Conservation (phyloP, 1,140 invertebrate genomes). For the Anoplolepis gracilipes region DNA sequence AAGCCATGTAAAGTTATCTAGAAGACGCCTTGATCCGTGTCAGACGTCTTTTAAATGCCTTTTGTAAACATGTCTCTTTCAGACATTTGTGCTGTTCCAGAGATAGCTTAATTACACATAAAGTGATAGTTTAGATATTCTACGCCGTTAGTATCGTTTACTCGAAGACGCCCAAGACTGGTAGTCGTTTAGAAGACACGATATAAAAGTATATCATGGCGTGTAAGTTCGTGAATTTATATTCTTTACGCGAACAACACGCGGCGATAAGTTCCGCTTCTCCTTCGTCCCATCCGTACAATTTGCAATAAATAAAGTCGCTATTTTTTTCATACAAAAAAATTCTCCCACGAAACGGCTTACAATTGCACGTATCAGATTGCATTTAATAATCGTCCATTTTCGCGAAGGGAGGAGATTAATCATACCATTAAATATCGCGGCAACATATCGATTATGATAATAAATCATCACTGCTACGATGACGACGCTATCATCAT, state of each 20-base stretch:
- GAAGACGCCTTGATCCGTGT: background rate
- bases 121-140: conserved; percentile 58
- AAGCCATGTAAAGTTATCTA: conserved; percentile 22
- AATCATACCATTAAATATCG: conserved; percentile 25
- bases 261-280: conserved; percentile 19
- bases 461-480: conserved; percentile 64
- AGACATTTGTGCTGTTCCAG: background rate
- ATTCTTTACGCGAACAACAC: conserved; percentile 29
- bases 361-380: background rate
- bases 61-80: conserved; percentile 9
- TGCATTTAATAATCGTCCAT: conserved; percentile 9
- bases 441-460: conserved; percentile 71
- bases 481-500: conserved; percentile 45
- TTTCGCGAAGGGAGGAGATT: conserved; percentile 26
- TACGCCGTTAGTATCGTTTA: conserved; percentile 35
- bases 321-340: conserved; percentile 13
- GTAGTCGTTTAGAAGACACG: conserved; percentile 22
- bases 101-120: conserved; percentile 37
- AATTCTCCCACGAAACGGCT: background rate
- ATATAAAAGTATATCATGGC: conserved; percentile 8
- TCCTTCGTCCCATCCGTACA: background rate
- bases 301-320: background rate
- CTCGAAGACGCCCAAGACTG: conserved; percentile 45
- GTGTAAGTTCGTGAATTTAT: conserved; percentile 63
- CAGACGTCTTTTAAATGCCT: conserved; percentile 1